Evolutionary conservation across 2,888 invertebrate genomes (phyloP), one percentile per base, ranked within the genome.

Genomic region (Muschampia plurimacula): DNA sequence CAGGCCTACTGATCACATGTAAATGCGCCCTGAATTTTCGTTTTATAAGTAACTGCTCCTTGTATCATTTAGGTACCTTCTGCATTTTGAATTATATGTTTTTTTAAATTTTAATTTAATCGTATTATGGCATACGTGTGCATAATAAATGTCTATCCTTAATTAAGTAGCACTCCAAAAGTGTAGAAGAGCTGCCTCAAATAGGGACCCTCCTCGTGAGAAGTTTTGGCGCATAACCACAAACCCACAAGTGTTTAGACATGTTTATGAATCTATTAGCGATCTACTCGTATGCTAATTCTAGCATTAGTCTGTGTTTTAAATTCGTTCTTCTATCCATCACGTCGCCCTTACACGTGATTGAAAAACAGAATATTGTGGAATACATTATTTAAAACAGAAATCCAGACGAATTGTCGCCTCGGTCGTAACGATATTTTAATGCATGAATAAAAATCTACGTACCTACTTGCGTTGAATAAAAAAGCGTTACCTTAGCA

Each of bases 191-290:
- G 62, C 41, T 62, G 15, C 39, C 62, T 62, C 62, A 9, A 36
- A 39, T 41, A 39, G 62, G 7, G 12, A 9, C 32, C 39, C 39
- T 36, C 36, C 41, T 62, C 41, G 15, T n/a, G n/a, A 22, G 59
- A 44, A 41, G 57, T 57, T 67, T 67, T 39, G 59, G 44, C 59
- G 44, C 67, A 44, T 57, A 55, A 39, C 22, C 57, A 28, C 44
- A 67, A 41, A 6, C 32, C 12, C 66, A 41, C 62, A 49, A 67
- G 67, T 67, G 72, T 72, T 67, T 62, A 67, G 72, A 67, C 72
- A 72, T 67, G 72, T 67, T 67, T 67, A 52, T 67, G 66, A 66
- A 72, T 67, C 60, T 72, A 62, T 72, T 72, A 72, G 60, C 66
- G 67, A 67, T 60, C 66, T 62, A 67, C 66, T 67, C 46, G 72